Conservation (phyloP, 2,113 vertebrate species). For the Coryphaenoides rupestris region DNA sequence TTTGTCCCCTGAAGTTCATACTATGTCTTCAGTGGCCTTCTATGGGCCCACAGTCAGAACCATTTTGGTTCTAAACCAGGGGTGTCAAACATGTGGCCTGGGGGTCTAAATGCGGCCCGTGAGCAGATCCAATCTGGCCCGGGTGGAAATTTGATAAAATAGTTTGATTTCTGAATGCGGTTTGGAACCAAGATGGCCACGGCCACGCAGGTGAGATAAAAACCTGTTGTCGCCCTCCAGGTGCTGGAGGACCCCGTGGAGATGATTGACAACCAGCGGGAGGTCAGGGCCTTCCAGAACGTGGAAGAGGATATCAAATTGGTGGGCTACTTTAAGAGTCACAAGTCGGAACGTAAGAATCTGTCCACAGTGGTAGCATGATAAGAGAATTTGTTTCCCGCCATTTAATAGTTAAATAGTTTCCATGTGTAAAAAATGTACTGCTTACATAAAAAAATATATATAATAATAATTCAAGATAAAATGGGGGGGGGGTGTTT, state of each 20-base stretch:
- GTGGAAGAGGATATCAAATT: slow-evolving; percentile 88
- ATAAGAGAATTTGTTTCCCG: slow-evolving; percentile 11
- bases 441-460: too few species aligned
- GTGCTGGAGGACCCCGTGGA: slow-evolving; percentile 85
- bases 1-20: neutral
- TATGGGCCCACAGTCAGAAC: neutral
- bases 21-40: neutral
- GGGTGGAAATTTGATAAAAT: neutral
- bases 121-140: too few species aligned
- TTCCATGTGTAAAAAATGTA: too few species aligned
- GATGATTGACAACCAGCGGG: slow-evolving; percentile 80
- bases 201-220: too few species aligned
- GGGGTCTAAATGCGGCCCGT: too few species aligned
- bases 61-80: too few species aligned
- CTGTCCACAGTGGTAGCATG: slow-evolving; percentile 42
- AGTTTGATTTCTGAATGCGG: neutral
- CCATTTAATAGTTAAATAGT: too few species aligned
- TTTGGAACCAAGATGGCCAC: too few species aligned
- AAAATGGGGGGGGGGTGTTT: too few species aligned
- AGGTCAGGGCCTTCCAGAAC: slow-evolving; percentile 84
- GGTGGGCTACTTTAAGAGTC: slow-evolving; percentile 90
- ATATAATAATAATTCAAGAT: too few species aligned
- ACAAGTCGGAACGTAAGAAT: slow-evolving; percentile 85
- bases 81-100: too few species aligned
- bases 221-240: slow-evolving; percentile 39